Conservation (phyloP, 2,113 vertebrate genomes). For the Malurus alboscapulatus region DNA sequence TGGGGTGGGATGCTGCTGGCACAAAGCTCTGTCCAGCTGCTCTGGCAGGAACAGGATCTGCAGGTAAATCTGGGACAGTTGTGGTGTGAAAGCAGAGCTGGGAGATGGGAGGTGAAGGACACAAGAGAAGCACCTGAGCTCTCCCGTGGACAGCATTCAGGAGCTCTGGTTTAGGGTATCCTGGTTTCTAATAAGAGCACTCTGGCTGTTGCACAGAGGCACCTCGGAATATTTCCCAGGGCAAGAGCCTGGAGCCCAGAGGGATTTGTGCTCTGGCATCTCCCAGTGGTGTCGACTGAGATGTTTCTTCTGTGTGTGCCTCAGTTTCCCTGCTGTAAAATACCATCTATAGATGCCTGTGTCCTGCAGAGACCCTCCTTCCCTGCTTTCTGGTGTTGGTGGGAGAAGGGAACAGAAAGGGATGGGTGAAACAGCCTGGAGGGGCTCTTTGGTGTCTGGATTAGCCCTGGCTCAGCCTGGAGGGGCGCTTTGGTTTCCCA, state of each 20-base stretch:
- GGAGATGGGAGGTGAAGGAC: background rate
- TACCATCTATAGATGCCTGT: background rate
- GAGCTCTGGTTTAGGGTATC: background rate
- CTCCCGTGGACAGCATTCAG: background rate
- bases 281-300: background rate
- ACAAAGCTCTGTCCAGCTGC: background rate
- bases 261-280: background rate
- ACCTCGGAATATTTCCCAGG: background rate
- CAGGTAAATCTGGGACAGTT: background rate
- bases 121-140: background rate
- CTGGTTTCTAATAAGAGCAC: background rate
- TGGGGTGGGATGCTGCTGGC: background rate
- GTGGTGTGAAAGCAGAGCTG: background rate
- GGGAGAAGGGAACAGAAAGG: background rate
- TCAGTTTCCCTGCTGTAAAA: background rate
- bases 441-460: too few species aligned
- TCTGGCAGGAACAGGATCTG: background rate
- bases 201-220: background rate
- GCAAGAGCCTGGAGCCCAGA: too few species aligned
- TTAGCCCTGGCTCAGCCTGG: too few species aligned
- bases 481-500: background rate
- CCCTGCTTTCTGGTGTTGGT: background rate
- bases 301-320: background rate
- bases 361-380: background rate
- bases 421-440: too few species aligned